Evolutionary conservation across 2,888 invertebrate genomes (phyloP).

Genomic region (Drosophila vallismaia): DNA sequence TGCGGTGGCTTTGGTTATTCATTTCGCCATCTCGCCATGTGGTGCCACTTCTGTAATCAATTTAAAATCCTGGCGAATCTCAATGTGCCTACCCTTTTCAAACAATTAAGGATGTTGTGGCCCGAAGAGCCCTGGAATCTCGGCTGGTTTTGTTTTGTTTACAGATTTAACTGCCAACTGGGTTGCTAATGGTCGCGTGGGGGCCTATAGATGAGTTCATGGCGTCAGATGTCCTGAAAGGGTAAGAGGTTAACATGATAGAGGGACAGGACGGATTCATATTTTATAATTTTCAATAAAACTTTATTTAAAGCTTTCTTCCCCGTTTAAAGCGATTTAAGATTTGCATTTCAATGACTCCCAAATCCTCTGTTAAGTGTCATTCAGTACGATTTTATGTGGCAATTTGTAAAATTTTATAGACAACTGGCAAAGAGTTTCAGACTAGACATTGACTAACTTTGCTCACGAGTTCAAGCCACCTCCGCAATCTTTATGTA

Average conservation of each 20-base stretch:
- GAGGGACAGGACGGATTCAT: background rate
- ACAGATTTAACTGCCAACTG: slow-evolving; percentile 12
- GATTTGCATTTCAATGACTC: slow-evolving; percentile 2
- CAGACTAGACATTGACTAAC: slow-evolving; percentile 41
- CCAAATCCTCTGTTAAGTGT: background rate
- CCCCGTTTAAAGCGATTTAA: no score
- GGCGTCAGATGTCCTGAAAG: slow-evolving; percentile 19
- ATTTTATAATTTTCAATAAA: background rate
- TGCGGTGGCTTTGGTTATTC: slow-evolving; percentile 28
- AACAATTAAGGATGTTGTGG: slow-evolving; percentile 6
- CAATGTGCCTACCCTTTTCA: slow-evolving; percentile 8
- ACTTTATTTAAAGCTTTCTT: background rate
- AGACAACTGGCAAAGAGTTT: slow-evolving; percentile 18
- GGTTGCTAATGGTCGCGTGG: slow-evolving; percentile 8
- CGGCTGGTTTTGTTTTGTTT: slow-evolving; percentile 22
- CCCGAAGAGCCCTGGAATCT: slow-evolving; percentile 6
- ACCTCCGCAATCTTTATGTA: slow-evolving; percentile 21
- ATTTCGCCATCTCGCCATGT: slow-evolving; percentile 22
- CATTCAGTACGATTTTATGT: background rate
- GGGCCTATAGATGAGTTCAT: slow-evolving; percentile 16
- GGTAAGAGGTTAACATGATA: background rate
- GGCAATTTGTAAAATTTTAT: background rate
- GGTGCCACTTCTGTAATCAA: slow-evolving; percentile 41
- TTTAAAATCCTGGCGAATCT: slow-evolving; percentile 30
- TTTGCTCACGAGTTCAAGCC: slow-evolving; percentile 16